phyloP scores from a whole-genome alignment of 2,797 vertebrate species.

The Neostethus bicornis region DNA sequence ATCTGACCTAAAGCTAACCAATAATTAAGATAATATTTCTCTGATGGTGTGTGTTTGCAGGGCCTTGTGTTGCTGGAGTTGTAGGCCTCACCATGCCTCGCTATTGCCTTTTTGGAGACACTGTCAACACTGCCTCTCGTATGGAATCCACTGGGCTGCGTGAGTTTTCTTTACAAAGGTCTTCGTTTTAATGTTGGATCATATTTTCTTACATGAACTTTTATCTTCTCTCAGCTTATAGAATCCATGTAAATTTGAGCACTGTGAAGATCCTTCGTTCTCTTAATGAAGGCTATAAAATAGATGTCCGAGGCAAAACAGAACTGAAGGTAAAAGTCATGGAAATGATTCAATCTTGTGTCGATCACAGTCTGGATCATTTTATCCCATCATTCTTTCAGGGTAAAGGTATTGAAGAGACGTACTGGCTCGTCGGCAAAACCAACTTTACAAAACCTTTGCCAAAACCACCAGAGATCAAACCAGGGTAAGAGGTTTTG shows the following conservation, averaged over 20 bases:
- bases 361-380: background rate
- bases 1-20: no score
- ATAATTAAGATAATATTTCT: background rate
- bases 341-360: background rate
- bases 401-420: constrained; percentile 87
- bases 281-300: constrained; percentile 83
- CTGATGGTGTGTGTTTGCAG: constrained; percentile 50
- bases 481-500: constrained; percentile 78
- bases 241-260: constrained; percentile 84
- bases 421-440: constrained; percentile 86
- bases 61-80: constrained; percentile 85
- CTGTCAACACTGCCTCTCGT: constrained; percentile 87
- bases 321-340: constrained; percentile 80
- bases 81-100: constrained; percentile 88
- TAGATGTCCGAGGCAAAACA: constrained; percentile 82
- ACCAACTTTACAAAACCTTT: constrained; percentile 81
- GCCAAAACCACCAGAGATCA: constrained; percentile 83
- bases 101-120: constrained; percentile 90
- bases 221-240: constrained; percentile 76
- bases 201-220: background rate
- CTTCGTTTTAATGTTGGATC: background rate
- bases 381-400: constrained; percentile 37
- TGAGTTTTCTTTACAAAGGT: constrained; percentile 52
- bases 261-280: constrained; percentile 83
- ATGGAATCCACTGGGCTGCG: constrained; percentile 90